A percentile compares a stretch with the other conserved stretches of the same genome.
Conservation (phyloP, 2,113 vertebrate species). For the Embiotoca jacksoni region DNA sequence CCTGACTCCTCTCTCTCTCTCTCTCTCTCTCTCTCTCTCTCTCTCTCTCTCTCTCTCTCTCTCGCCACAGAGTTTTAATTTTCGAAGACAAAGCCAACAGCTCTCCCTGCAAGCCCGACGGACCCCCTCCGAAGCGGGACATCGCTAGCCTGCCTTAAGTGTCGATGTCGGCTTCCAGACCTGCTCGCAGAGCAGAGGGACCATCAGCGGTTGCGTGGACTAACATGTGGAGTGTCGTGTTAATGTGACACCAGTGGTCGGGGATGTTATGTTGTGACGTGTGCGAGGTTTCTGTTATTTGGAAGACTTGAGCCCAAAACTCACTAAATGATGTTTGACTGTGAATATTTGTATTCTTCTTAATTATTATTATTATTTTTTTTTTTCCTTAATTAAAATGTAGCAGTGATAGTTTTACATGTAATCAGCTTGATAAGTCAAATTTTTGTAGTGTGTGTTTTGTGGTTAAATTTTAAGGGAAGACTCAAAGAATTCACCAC, state of each 20-base stretch:
- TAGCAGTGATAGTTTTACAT: conserved; percentile 69
- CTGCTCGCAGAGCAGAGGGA: conserved; percentile 36
- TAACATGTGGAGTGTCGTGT: conserved; percentile 66
- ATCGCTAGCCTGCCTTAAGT: conserved; percentile 94
- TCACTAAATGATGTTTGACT: conserved; percentile 74
- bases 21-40: conserved; percentile 16
- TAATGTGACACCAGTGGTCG: conserved; percentile 68
- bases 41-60: conserved; percentile 4
- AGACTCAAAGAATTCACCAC: conserved; percentile 35
- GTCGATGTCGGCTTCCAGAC: conserved; percentile 25
- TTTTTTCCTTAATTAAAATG: conserved; percentile 54
- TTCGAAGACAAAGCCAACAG: conserved; percentile 97
- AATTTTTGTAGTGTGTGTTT: conserved; percentile 52
- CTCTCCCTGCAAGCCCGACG: conserved; percentile 84
- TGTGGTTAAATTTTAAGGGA: conserved; percentile 71
- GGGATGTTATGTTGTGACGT: conserved; percentile 66
- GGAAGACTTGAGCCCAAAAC: conserved; percentile 55
- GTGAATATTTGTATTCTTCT: conserved; percentile 72
- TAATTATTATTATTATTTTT: background rate
- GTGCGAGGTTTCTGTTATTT: conserved; percentile 60
- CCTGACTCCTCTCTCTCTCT: conserved; percentile 5
- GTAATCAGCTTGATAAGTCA: conserved; percentile 54
- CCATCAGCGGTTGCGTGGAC: conserved; percentile 38
- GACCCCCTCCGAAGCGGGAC: conserved; percentile 96
- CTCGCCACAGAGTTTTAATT: conserved; percentile 90